These are phyloP conservation scores for Aspidiotus rigidus DNA, from an alignment of 2,888 invertebrate species.

Conservation along the genomic window DNA sequence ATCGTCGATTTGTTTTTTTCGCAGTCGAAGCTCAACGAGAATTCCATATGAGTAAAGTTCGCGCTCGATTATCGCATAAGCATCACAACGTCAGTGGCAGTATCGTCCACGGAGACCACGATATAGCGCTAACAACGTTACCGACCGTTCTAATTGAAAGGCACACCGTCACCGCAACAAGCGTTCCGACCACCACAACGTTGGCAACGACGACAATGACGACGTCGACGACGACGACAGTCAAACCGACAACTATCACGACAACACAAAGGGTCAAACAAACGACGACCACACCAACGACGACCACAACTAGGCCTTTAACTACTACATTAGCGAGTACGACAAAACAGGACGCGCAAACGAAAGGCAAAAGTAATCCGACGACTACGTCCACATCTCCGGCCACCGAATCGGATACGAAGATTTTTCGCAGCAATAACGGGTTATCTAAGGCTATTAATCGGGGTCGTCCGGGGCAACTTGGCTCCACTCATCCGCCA, in stretches of 20 bases:
- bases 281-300: slow-evolving; percentile 40
- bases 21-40: slow-evolving; percentile 82
- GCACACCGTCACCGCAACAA: slow-evolving; percentile 44
- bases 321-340: slow-evolving; percentile 38
- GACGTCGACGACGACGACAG: slow-evolving; percentile 46
- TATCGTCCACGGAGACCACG: neutral
- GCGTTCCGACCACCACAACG: slow-evolving; percentile 39
- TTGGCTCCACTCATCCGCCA: slow-evolving; percentile 17
- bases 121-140: slow-evolving; percentile 10
- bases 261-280: slow-evolving; percentile 40
- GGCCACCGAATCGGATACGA: slow-evolving; percentile 37
- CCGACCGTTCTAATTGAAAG: slow-evolving; percentile 20
- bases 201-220: slow-evolving; percentile 35
- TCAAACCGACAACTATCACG: slow-evolving; percentile 45
- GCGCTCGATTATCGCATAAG: slow-evolving; percentile 16
- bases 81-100: slow-evolving; percentile 15
- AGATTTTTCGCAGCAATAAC: slow-evolving; percentile 32
- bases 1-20: slow-evolving; percentile 40
- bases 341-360: slow-evolving; percentile 7
- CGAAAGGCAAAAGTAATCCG: slow-evolving; percentile 36
- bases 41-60: slow-evolving; percentile 55
- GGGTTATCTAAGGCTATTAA: slow-evolving; percentile 16
- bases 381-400: slow-evolving; percentile 40
- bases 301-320: slow-evolving; percentile 38
- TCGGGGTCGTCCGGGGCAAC: slow-evolving; percentile 6